A percentile compares a stretch with the other conserved stretches of the same genome.
Conservation (phyloP, 2,113 vertebrate species). For the Oncorhynchus mykiss region DNA sequence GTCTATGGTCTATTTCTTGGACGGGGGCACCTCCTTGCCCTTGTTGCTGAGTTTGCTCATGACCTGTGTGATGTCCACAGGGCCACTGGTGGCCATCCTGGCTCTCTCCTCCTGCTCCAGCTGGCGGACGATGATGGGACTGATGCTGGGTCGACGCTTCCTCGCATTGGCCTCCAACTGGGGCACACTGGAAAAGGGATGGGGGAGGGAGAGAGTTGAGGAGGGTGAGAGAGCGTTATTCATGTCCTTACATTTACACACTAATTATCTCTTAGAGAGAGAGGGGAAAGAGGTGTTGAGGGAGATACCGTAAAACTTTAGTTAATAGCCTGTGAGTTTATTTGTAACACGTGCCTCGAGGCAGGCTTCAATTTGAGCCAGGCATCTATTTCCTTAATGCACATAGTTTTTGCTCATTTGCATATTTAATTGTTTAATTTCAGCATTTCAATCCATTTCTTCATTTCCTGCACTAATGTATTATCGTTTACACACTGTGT, state of each 20-base stretch:
- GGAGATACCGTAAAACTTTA: background rate
- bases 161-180: conserved; percentile 81
- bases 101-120: conserved; percentile 87
- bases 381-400: no score
- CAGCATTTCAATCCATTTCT: no score
- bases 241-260: no score
- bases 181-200: conserved; percentile 56
- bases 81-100: conserved; percentile 79
- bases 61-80: conserved; percentile 98
- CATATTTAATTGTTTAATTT: no score
- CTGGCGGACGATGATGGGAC: conserved; percentile 89
- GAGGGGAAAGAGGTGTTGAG: background rate
- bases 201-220: background rate
- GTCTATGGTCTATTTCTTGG: background rate
- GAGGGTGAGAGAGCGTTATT: background rate
- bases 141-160: conserved; percentile 88
- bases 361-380: no score
- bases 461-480: no score
- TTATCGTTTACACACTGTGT: no score
- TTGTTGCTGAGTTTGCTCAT: conserved; percentile 96
- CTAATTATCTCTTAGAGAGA: background rate
- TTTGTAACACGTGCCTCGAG: no score
- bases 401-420: no score
- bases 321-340: no score
- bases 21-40: conserved; percentile 64